These are phyloP conservation scores for Aurelia aurita complex sp. Pacific DNA, from an alignment of 30 jellyfish, hydroid and myxozoan genomes.

Conservation along the genomic window DNA sequence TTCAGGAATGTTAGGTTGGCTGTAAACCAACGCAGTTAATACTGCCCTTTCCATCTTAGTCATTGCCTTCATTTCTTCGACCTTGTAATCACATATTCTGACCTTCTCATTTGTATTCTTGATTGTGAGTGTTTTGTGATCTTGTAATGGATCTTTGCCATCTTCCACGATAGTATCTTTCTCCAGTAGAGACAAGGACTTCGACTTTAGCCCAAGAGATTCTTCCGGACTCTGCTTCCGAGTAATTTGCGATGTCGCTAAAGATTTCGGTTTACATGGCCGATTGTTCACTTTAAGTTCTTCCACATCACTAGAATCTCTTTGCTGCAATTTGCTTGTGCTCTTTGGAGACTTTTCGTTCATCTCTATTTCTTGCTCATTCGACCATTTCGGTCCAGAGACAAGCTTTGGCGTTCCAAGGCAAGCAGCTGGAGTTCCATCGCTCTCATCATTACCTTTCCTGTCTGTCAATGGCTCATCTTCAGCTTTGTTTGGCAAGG, in stretches of 20 bases:
- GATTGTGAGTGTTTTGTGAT: no score
- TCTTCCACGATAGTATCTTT: neutral
- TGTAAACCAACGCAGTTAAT: no score
- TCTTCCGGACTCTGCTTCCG: neutral
- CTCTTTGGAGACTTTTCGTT: no score
- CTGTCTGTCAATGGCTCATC: neutral
- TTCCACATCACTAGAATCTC: no score
- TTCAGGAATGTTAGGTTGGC: neutral
- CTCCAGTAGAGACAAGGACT: neutral
- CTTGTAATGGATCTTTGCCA: neutral
- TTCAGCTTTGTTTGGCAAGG: neutral
- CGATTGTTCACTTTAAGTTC: neutral
- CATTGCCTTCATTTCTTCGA: neutral
- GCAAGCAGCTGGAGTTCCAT: neutral
- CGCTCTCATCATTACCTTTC: neutral
- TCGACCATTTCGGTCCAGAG: neutral
- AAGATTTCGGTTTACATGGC: neutral
- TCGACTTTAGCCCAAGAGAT: neutral
- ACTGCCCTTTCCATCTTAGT: neutral
- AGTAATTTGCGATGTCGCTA: neutral
- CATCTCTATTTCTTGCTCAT: no score
- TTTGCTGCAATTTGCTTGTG: no score
- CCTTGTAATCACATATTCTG: neutral
- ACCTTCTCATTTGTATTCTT: neutral
- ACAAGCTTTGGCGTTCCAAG: neutral